Percentiles rank a stretch among this genome's conserved stretches.
Conservation (phyloP, 2,888 invertebrate species). For the Graphium colonna region DNA sequence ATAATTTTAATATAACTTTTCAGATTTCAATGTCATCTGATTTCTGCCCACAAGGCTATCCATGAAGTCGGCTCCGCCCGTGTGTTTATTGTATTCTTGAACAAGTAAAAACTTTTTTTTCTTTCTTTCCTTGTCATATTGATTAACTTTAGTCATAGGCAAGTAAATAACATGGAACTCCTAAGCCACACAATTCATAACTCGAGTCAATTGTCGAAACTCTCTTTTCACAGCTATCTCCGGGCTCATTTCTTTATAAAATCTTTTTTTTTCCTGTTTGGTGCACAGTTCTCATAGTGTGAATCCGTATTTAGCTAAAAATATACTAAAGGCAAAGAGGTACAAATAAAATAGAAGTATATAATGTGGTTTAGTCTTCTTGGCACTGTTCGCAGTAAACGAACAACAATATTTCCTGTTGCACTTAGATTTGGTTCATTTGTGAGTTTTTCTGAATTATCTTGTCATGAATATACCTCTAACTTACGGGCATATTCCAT, state of each 20-base stretch:
- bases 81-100: no score
- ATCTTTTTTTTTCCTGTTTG: constrained; percentile 40
- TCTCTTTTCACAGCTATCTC: constrained; percentile 44
- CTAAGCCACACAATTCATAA: no score
- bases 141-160: constrained; percentile 37
- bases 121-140: constrained; percentile 40
- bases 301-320: constrained; percentile 37
- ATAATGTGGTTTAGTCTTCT: constrained; percentile 37
- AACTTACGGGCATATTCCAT: constrained; percentile 34
- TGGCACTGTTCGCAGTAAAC: constrained; percentile 36
- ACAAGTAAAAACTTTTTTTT: constrained; percentile 42
- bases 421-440: no score
- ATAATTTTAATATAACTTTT: constrained; percentile 48
- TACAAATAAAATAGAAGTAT: no score
- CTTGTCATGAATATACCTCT: constrained; percentile 42
- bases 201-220: constrained; percentile 37
- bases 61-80: no score
- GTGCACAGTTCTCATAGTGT: constrained; percentile 39
- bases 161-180: no score
- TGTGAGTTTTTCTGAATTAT: constrained; percentile 35
- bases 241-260: no score
- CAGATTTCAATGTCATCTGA: no score
- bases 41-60: no score
- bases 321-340: constrained; percentile 36
- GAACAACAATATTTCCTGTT: constrained; percentile 33